These are phyloP conservation scores for Salminus brasiliensis DNA, from an alignment of 2,113 vertebrate genomes.

Conservation along the genomic window DNA sequence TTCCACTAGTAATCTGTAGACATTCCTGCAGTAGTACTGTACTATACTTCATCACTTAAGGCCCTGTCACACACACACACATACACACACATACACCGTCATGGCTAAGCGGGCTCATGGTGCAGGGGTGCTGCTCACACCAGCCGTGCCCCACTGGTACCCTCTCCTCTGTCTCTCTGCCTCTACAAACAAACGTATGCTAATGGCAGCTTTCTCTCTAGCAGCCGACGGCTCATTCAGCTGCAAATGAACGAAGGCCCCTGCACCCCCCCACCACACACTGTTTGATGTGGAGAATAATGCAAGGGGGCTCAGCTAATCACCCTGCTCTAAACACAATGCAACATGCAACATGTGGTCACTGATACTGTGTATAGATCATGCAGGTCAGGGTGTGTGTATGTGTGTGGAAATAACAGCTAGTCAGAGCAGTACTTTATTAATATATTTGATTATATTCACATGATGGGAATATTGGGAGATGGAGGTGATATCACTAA, in stretches of 20 bases:
- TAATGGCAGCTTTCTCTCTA: conserved; percentile 79
- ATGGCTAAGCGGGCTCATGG: not conserved
- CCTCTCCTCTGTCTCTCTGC: conserved; percentile 72
- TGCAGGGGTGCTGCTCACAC: conserved; percentile 69
- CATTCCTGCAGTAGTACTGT: no score
- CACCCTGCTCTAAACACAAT: conserved; percentile 57
- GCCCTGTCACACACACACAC: not conserved
- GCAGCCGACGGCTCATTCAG: conserved; percentile 76
- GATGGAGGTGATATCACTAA: no score
- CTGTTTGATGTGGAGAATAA: conserved; percentile 84
- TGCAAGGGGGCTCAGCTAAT: conserved; percentile 68
- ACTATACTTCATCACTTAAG: no score
- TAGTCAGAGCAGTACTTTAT: no score
- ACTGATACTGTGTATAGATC: conserved; percentile 1
- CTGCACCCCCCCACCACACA: conserved; percentile 51
- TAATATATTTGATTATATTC: no score
- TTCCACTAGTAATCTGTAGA: no score
- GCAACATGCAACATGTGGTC: conserved; percentile 63
- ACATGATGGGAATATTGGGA: no score
- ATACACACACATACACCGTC: not conserved
- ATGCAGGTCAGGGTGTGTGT: conserved; percentile 32
- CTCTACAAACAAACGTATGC: conserved; percentile 80
- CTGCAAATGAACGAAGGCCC: conserved; percentile 82
- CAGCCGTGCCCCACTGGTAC: conserved; percentile 78
- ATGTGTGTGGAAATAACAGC: no score